Evolutionary conservation across 2,113 vertebrate genomes (phyloP).

Genomic region (Macroglossus sobrinus): DNA sequence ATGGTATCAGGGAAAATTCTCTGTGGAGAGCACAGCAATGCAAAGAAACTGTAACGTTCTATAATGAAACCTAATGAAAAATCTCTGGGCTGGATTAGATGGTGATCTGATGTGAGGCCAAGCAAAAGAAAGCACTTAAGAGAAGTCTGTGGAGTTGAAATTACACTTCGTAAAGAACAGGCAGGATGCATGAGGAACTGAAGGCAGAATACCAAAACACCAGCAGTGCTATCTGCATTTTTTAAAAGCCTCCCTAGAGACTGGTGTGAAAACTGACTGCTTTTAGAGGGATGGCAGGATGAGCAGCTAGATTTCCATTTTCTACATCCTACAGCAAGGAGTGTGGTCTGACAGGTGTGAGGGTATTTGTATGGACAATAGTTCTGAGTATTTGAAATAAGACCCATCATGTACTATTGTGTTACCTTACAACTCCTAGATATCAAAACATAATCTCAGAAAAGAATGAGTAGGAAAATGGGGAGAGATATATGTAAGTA

Average conservation of each 20-base stretch:
- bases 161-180: constrained; percentile 51
- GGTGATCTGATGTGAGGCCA: constrained; percentile 70
- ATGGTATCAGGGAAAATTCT: constrained; percentile 60
- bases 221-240: background rate
- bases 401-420: background rate
- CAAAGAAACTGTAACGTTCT: constrained; percentile 54
- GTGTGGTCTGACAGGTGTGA: background rate
- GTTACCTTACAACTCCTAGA: background rate
- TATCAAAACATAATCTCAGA: background rate
- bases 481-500: background rate
- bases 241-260: constrained; percentile 11
- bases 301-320: background rate
- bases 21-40: constrained; percentile 57
- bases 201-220: constrained; percentile 11
- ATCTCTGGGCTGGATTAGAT: constrained; percentile 75
- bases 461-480: background rate
- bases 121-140: constrained; percentile 78
- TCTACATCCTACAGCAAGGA: background rate
- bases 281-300: background rate
- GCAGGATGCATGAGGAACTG: background rate
- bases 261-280: background rate
- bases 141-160: constrained; percentile 67
- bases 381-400: background rate
- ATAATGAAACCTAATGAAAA: constrained; percentile 80
- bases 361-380: background rate